Evolutionary conservation across 2,888 invertebrate genomes (phyloP).

Genomic region (Nowickia ferox): DNA sequence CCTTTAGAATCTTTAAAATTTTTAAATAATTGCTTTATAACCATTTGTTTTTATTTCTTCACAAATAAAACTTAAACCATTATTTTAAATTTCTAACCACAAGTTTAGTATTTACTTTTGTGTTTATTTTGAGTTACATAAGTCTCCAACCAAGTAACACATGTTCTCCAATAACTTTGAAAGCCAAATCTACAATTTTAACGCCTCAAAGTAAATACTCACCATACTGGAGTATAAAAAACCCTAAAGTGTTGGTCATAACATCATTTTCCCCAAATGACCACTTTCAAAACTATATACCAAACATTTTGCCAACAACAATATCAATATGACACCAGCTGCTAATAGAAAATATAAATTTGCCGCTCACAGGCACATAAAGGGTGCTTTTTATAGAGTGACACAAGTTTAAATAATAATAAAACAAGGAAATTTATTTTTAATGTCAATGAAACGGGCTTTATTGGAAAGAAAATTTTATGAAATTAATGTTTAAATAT

Average conservation of each 20-base stretch:
- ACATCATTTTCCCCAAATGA: slow-evolving; percentile 55
- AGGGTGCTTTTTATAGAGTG: too few relatives aligned
- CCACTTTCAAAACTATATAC: slow-evolving; percentile 51
- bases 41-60: background rate
- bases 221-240: background rate
- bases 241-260: slow-evolving; percentile 12
- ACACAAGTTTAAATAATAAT: too few relatives aligned
- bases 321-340: slow-evolving; percentile 57
- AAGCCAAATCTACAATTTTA: slow-evolving; percentile 32
- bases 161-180: slow-evolving; percentile 49
- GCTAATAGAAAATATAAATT: slow-evolving; percentile 33
- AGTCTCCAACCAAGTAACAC: slow-evolving; percentile 29
- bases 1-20: too few relatives aligned
- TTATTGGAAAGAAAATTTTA: too few relatives aligned
- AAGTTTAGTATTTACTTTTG: slow-evolving; percentile 22
- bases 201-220: slow-evolving; percentile 5
- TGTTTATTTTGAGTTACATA: slow-evolving; percentile 14
- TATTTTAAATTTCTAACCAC: slow-evolving; percentile 19
- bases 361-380: background rate
- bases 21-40: background rate
- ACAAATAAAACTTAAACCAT: background rate
- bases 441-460: too few relatives aligned
- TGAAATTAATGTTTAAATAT: too few relatives aligned
- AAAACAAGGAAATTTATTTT: too few relatives aligned
- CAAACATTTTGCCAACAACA: slow-evolving; percentile 42